Conservation (phyloP, 2,113 vertebrate genomes). For the Pygoscelis antarcticus region DNA sequence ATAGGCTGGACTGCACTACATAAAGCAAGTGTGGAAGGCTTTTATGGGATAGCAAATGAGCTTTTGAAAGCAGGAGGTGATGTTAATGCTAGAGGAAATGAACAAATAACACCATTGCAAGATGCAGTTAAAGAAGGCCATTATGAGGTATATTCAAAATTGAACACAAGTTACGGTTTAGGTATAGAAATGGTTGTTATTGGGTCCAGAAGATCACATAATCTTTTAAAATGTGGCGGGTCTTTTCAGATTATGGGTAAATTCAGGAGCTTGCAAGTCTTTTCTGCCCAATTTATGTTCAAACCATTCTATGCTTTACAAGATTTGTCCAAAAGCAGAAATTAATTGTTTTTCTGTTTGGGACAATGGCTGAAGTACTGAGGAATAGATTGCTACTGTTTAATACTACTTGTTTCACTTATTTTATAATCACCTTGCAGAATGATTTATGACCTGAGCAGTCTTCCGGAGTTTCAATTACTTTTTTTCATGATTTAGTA, state of each 20-base stretch:
- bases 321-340: not conserved
- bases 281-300: not conserved
- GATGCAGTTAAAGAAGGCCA: slow-evolving; percentile 75
- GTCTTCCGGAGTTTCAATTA: not conserved
- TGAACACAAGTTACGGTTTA: not conserved
- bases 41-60: slow-evolving; percentile 57
- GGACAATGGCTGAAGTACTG: not conserved
- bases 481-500: not conserved
- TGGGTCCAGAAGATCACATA: not conserved
- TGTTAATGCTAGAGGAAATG: slow-evolving; percentile 72
- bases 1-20: slow-evolving; percentile 85
- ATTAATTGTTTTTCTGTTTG: not conserved
- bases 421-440: not conserved
- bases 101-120: slow-evolving; percentile 79
- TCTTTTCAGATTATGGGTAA: not conserved
- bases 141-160: slow-evolving; percentile 70
- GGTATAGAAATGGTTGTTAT: not conserved
- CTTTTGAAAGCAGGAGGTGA: slow-evolving; percentile 81
- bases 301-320: not conserved
- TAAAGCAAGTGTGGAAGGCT: slow-evolving; percentile 70
- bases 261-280: not conserved
- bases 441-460: not conserved
- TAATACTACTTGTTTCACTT: not conserved
- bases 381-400: not conserved
- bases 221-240: not conserved